Conservation (phyloP, 2,888 invertebrate genomes). For the Omphaloscelis lunosa region DNA sequence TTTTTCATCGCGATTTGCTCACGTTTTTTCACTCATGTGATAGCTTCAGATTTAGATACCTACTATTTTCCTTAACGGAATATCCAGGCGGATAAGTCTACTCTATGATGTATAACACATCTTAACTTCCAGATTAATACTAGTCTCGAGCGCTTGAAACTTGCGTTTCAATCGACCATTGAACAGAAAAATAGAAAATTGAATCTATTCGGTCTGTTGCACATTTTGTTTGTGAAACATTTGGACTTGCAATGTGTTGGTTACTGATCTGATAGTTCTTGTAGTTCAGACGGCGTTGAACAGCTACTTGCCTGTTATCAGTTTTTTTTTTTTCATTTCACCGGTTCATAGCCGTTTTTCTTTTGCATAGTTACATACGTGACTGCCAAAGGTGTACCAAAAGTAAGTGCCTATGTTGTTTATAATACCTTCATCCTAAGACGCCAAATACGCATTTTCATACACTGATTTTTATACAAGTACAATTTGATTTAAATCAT, state of each 20-base stretch:
- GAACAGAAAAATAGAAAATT: conserved; percentile 43
- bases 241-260: background rate
- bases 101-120: background rate
- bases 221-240: conserved; percentile 33
- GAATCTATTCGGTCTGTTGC: conserved; percentile 24
- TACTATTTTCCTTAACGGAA: background rate
- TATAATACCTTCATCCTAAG: background rate
- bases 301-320: background rate
- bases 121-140: background rate
- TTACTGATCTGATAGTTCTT: background rate
- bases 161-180: conserved; percentile 28
- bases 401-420: background rate
- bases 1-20: background rate
- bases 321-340: background rate
- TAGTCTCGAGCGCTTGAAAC: conserved; percentile 36
- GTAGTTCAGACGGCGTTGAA: background rate
- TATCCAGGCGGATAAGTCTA: background rate
- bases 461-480: background rate
- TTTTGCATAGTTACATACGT: background rate
- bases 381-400: background rate
- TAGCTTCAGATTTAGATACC: background rate
- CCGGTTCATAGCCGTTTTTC: background rate
- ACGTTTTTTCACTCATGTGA: background rate
- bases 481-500: background rate
- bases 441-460: background rate